phyloP scores from a whole-genome alignment of 2,797 vertebrate species.

The Kryptolebias ocellatus region DNA sequence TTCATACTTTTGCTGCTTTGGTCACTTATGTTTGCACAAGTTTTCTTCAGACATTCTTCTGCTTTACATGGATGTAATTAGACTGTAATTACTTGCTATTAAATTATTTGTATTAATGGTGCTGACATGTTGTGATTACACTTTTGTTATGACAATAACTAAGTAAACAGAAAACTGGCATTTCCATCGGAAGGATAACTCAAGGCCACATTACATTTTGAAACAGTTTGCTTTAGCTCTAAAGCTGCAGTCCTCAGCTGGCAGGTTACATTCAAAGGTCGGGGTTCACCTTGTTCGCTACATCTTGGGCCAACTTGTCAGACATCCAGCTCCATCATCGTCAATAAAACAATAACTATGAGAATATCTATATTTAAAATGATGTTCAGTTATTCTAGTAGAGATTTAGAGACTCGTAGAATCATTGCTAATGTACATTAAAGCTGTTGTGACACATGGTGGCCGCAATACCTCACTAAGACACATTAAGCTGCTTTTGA shows the following conservation, averaged over 20 bases:
- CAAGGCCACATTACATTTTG: not conserved
- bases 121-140: not conserved
- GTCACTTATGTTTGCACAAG: not conserved
- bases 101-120: slow-evolving; percentile 5
- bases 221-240: not conserved
- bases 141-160: not conserved
- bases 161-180: not conserved
- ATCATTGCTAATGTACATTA: too few relatives aligned
- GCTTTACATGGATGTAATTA: slow-evolving; percentile 18
- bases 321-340: too few relatives aligned
- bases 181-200: not conserved
- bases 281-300: not conserved
- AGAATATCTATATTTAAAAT: too few relatives aligned
- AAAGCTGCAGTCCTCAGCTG: not conserved
- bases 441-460: too few relatives aligned
- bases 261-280: not conserved
- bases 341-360: too few relatives aligned
- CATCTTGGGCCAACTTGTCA: too few relatives aligned
- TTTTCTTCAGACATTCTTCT: slow-evolving; percentile 18
- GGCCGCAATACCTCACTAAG: not conserved
- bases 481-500: too few relatives aligned
- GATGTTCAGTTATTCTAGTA: too few relatives aligned
- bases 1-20: slow-evolving; percentile 1
- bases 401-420: too few relatives aligned
- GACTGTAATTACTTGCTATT: slow-evolving; percentile 9